Evolutionary conservation across 2,113 vertebrate species (phyloP), one percentile per base, ranked within the genome.

Genomic region (Elgaria multicarinata): DNA sequence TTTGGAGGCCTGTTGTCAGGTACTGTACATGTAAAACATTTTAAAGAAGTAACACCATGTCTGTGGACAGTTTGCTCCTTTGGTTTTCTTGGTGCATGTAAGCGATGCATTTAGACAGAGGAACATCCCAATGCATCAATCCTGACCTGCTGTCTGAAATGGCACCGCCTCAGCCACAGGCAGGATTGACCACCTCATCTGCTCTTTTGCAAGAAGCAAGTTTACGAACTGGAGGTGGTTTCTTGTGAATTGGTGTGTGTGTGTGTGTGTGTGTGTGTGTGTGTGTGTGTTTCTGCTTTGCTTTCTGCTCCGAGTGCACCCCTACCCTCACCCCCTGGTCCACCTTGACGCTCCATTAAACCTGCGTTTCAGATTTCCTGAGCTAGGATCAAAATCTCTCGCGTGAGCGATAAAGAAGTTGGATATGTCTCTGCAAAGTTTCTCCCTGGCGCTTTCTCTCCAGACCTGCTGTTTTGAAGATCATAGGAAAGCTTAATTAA

Each of bases 381-480:
- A 31, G 50, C 44, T 78, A 75, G 72, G 82, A 78, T 33, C 28
- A 53, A 72, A 80, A 46, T 66, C 4, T 12, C 74, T 26, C n/a
- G 7, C 8, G 50, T 69, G 84, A 44, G 50, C 85, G 88, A 12
- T 50, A 69, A 66, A 39, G 0, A 53, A 33, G 0, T 20, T 16
- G 55, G 82, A 28, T 3, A 72, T 53, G 88, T 10, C 24, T 87
- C 53, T 86, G 3, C 79, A 71, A 62, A 89, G 80, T 66, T 83
- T 71, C 79, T 89, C 13, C 26, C 87, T 69, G 39, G 33, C 81
- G 26, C 46, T 55, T 81, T 71, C 67, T 55, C 36, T 69, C n/a
- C 50, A 24, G 33, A 42, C 36, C 6, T 0, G 0, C 76, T 92
- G 80, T 90, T 94, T 18, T 88, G 83, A 83, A 85, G 92, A 24